Base-by-base conservation (phyloP, 2,113 vertebrate species). In the Apodemus speciosus region DNA sequence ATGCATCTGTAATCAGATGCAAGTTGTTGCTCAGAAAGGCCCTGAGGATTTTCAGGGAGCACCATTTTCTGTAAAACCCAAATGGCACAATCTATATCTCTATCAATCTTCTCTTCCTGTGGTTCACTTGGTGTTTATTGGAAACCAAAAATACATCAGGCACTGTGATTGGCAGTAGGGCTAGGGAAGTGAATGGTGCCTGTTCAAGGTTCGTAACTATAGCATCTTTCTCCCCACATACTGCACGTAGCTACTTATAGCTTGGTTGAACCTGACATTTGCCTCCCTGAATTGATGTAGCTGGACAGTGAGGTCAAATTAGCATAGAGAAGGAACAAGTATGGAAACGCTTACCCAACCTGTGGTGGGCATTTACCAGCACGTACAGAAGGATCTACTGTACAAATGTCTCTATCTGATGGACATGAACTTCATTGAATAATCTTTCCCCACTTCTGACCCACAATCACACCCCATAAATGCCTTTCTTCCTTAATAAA, bases 1-100 rank as follows among this genome's bases (percentile, higher is more conserved):
- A 79, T 94, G 43, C 76, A 92, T 92, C 69, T 94, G 79, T 66
- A 95, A 95, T 88, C 32, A 93, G 62, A 85, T 62, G 27, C 68
- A 94, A 92, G 76, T 43, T 77, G 87, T 81, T 91, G 85, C 40
- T 88, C 75, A 90, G 80, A 95, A 94, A 92, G 32, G 81, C 62
- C 46, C 53, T 58, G 8, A 53, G 69, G n/a, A 83, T 96, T 94
- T 80, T 76, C 35, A 88, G 49, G 62, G 40, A 25, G 71, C 15
- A 51, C 35, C n/a, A 43, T 86, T 93, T 85, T 93, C 72, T 58
- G 89, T 76, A 95, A 84, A 95, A 91, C 35, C 62, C 60, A 64
- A 40, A 90, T 58, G 76, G 53, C 27, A 91, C 56, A 79, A 77
- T 81, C 60, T 94, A 30, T 56, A 51, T 77, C 58, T 73, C 64